Percentiles rank a stretch among this genome's conserved stretches.
phyloP scores from a whole-genome alignment of 2,797 vertebrate species.

The Rhincodon typus region DNA sequence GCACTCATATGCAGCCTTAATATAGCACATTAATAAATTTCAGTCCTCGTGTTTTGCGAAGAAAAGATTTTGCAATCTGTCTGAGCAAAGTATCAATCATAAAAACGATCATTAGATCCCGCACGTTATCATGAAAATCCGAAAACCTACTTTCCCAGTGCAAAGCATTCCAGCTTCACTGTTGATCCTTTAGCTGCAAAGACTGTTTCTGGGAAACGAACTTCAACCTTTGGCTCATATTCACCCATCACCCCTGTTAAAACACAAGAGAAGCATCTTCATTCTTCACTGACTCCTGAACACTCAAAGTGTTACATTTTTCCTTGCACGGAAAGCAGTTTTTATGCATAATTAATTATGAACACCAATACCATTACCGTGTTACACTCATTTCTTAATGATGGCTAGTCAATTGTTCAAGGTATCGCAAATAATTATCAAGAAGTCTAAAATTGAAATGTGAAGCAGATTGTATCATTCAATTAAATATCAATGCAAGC shows the following conservation, averaged over 20 bases:
- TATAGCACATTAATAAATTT: not conserved
- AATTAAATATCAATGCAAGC: conserved; percentile 32
- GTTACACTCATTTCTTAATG: not conserved
- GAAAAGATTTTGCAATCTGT: not conserved
- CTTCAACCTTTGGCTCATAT: conserved; percentile 97
- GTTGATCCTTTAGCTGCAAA: conserved; percentile 83
- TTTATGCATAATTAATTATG: conserved; percentile 18
- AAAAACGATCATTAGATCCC: not conserved
- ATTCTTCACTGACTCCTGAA: not conserved
- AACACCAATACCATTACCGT: not conserved
- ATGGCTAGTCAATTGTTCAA: conserved; percentile 21
- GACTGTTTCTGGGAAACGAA: conserved; percentile 84
- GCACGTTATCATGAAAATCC: not conserved
- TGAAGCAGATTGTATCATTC: conserved; percentile 14
- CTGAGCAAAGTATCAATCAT: not conserved
- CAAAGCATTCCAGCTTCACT: conserved; percentile 87
- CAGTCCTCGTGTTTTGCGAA: not conserved
- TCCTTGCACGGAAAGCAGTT: not conserved
- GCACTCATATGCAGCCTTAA: not conserved
- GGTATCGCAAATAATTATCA: not conserved
- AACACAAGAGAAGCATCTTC: not conserved
- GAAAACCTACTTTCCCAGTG: conserved; percentile 87
- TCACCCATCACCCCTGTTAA: conserved; percentile 84
- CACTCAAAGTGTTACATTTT: not conserved
- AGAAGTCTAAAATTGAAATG: conserved; percentile 12